Base-by-base conservation (phyloP, 2,888 invertebrate species). In the Drosophila melanosoma region DNA sequence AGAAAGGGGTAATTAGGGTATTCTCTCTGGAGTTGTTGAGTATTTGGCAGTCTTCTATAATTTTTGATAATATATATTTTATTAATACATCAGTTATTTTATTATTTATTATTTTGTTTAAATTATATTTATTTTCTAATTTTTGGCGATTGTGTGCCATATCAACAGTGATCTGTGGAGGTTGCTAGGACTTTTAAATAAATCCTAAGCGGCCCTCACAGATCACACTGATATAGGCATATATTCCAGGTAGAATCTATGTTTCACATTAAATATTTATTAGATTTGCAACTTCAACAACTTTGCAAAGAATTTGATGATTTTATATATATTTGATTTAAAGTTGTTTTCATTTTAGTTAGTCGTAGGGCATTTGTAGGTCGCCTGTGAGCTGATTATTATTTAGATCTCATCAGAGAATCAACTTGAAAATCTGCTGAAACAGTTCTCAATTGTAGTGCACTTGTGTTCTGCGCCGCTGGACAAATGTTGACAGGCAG, bases 391-490 rank as follows among this genome's bases (percentile, higher is more conserved):
- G 32, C 57, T 23, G 20, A 7, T 45, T 4, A 26, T 29, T 26
- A 51, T 51, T 48, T 17, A 29, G 11, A 59, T 23, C 32, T 29
- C 54, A 74, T 57, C 38, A 56, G 51, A 45, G 35, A 42, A 49
- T 33, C 63, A 62, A 59, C 56, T 79, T 56, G 66, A 65, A 71
- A 58, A 61, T 62, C 67, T 76, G 81, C 65, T 63, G 49, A 65
- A 74, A 68, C 65, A 77, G 59, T 65, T 82, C 71, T 69, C 77
- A 83, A 83, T 83, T 82, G 79, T 68, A 73, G 68, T 74, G 79
- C 83, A 84, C 84, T 84, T 86, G 84, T 83, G 69, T 53, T 57
- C 66, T 60, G 79, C 79, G 69, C 79, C 79, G 70, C 61, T 76
- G 79, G 79, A 81, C 81, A 66, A 79, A 73, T 75, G 78, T 11